phyloP scores from a whole-genome alignment of 1,140 invertebrate genomes.

The Drosophila funebris region DNA sequence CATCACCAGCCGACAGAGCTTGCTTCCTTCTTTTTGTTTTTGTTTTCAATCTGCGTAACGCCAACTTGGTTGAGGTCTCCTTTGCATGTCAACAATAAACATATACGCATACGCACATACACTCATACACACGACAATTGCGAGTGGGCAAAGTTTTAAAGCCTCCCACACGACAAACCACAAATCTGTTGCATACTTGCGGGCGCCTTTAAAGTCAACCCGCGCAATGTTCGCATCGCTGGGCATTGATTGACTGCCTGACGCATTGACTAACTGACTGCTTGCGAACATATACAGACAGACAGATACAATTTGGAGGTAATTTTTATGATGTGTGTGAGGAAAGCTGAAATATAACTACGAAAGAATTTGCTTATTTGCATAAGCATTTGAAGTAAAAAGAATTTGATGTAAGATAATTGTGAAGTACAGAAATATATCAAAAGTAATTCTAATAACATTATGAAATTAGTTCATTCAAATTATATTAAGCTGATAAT shows the following conservation, averaged over 20 bases:
- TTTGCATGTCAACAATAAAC: conserved; percentile 58
- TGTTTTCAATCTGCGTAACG: conserved; percentile 62
- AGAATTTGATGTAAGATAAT: too few relatives aligned
- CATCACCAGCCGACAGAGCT: conserved; percentile 24
- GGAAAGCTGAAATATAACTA: too few relatives aligned
- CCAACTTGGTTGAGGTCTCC: conserved; percentile 53
- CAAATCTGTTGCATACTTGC: conserved; percentile 79
- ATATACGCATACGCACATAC: conserved; percentile 38
- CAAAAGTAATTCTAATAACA: too few relatives aligned
- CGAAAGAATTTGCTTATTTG: too few relatives aligned
- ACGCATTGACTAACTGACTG: not conserved
- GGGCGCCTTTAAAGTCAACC: conserved; percentile 72
- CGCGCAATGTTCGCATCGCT: conserved; percentile 29
- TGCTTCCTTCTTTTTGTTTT: conserved; percentile 34
- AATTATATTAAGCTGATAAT: too few relatives aligned
- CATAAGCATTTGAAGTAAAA: too few relatives aligned
- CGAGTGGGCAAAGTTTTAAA: conserved; percentile 53
- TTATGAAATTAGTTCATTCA: too few relatives aligned
- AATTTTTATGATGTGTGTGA: not conserved
- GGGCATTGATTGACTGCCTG: conserved; percentile 66
- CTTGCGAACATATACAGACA: not conserved
- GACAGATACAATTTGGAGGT: not conserved
- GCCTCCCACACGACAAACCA: conserved; percentile 36
- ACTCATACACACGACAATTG: not conserved
- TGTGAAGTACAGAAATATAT: too few relatives aligned